Conservation (phyloP, 2,797 vertebrate genomes). For the Eidolon dupreanum region DNA sequence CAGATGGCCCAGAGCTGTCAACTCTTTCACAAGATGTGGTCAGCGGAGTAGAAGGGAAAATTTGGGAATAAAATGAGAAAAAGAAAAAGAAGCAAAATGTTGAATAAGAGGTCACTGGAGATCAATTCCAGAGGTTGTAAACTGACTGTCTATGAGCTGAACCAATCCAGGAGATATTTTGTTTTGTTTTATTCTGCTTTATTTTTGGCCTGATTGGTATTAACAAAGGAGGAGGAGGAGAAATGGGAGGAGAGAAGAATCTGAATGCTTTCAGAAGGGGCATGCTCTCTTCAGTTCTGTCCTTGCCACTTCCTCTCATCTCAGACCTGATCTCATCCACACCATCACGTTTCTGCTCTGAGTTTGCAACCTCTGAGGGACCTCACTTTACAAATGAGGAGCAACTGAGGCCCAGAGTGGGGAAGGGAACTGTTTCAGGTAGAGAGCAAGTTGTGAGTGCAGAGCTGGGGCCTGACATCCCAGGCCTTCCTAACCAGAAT, state of each 20-base stretch:
- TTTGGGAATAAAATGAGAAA: not conserved
- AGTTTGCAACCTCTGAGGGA: not conserved
- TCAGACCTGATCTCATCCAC: not conserved
- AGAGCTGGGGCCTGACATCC: not conserved
- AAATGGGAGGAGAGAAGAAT: no score
- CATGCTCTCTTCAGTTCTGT: accelerated
- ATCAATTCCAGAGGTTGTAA: not conserved
- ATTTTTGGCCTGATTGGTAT: not conserved
- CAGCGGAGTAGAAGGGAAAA: not conserved
- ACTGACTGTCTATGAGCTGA: not conserved
- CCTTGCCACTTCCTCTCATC: not conserved
- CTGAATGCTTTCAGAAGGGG: not conserved
- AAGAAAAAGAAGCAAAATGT: not conserved
- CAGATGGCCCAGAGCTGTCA: not conserved
- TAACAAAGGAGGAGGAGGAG: not conserved
- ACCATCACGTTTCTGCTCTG: not conserved
- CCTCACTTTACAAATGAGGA: not conserved
- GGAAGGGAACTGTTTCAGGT: not conserved
- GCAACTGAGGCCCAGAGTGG: not conserved
- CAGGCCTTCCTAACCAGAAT: not conserved
- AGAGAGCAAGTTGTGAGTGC: not conserved
- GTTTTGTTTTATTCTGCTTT: not conserved
- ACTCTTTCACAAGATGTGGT: not conserved
- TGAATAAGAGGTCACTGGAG: not conserved
- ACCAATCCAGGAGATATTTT: not conserved